Conservation (phyloP, 2,888 invertebrate genomes). For the Metallyticus violacea region DNA sequence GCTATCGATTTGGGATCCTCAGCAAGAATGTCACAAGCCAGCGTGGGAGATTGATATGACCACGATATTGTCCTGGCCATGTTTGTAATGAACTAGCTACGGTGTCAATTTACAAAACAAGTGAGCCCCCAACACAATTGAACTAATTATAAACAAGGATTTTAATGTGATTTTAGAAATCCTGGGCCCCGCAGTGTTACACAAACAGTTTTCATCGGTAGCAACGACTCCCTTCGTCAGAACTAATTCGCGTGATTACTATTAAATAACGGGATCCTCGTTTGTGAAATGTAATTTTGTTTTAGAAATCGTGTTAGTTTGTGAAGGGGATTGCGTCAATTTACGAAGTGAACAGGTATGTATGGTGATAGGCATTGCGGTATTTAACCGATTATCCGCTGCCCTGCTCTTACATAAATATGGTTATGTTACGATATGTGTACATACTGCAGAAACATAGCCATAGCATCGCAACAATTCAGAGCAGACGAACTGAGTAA, state of each 20-base stretch:
- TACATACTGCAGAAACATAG: too few species aligned
- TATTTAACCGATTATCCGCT: not conserved
- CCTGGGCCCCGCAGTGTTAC: not conserved
- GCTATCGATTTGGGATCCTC: not conserved
- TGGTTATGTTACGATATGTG: not conserved
- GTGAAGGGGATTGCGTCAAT: not conserved
- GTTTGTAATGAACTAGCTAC: not conserved
- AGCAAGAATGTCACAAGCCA: not conserved
- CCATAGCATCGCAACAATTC: too few species aligned
- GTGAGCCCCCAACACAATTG: not conserved
- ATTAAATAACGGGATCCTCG: not conserved
- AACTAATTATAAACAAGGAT: slow-evolving; percentile 7
- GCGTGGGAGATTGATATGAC: not conserved
- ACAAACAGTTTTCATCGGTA: too few species aligned
- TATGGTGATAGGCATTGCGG: not conserved
- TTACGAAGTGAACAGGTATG: not conserved
- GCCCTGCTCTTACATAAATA: not conserved
- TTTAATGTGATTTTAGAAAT: slow-evolving; percentile 2
- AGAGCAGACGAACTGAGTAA: too few species aligned
- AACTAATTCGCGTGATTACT: not conserved
- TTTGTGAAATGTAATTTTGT: not conserved
- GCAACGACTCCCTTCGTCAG: not conserved
- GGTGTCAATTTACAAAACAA: slow-evolving; percentile 2
- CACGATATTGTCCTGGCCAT: not conserved
- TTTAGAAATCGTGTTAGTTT: not conserved